Evolutionary conservation across 2,888 invertebrate species (phyloP).

Genomic region (Notocelia uddmanniana): DNA sequence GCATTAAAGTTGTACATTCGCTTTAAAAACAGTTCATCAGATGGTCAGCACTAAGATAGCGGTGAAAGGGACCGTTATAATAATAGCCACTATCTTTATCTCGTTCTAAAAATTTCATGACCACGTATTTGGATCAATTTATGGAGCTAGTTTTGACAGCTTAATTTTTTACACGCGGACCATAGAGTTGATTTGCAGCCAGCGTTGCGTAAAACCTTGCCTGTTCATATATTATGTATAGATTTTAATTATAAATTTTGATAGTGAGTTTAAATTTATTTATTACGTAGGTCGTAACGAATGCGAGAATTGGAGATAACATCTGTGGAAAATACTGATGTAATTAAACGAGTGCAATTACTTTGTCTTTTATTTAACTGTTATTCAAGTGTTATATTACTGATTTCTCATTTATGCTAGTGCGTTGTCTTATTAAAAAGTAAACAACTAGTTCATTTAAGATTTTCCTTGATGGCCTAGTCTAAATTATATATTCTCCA

Average conservation of each 20-base stretch:
- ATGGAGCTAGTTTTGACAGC: slow-evolving; percentile 62
- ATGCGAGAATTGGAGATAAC: slow-evolving; percentile 35
- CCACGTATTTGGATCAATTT: slow-evolving; percentile 66
- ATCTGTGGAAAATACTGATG: slow-evolving; percentile 39
- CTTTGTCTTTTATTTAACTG: slow-evolving; percentile 33
- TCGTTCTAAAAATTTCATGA: slow-evolving; percentile 55
- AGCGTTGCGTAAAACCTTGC: slow-evolving; percentile 38
- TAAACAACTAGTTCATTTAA: background rate
- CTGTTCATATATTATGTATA: slow-evolving; percentile 11
- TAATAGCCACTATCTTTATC: slow-evolving; percentile 77
- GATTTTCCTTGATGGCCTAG: background rate
- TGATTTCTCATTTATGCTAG: slow-evolving; percentile 26
- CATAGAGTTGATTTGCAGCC: slow-evolving; percentile 34
- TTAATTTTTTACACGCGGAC: slow-evolving; percentile 54
- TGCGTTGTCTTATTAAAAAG: background rate
- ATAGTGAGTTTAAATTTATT: slow-evolving; percentile 40
- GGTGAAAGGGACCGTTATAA: slow-evolving; percentile 84
- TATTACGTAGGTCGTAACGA: slow-evolving; percentile 36
- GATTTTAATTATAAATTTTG: slow-evolving; percentile 36
- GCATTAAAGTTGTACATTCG: slow-evolving; percentile 83
- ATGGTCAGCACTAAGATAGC: slow-evolving; percentile 81
- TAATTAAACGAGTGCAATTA: slow-evolving; percentile 34
- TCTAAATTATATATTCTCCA: background rate
- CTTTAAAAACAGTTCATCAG: slow-evolving; percentile 81
- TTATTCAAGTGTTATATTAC: slow-evolving; percentile 29